Evolutionary conservation across 2,797 vertebrate species (phyloP), one percentile per base, ranked within the genome.

Genomic region (Chaetophractus vellerosus): DNA sequence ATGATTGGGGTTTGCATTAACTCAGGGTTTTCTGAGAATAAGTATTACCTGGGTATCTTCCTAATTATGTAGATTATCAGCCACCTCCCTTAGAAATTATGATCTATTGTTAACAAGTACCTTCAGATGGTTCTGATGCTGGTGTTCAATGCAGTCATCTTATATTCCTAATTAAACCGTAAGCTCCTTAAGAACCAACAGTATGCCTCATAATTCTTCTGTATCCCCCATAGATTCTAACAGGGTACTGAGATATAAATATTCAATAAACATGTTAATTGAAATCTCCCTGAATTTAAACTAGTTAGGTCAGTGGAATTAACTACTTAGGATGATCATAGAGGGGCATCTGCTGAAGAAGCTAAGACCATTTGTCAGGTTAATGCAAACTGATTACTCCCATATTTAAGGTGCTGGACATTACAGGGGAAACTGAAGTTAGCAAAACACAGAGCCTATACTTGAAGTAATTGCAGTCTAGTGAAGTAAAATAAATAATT

Each of bases 281-380:
- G 21, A 84, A 88, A 90, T 84, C 0, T 19, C n/a, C 68, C 18
- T 55, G 72, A 52, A 31, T 89, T 86, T 76, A 64, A 91, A 88
- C 84, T 36, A 69, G 31, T 59, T 28, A 57, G 33, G 50, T 64
- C 52, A 59, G n/a, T 88, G 59, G 45, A 45, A 74, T 16, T 88
- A 36, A 85, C 41, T 23, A 48, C 55, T 38, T 78, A 64, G 31
- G 23, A 68, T 69, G 8, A 72, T 45, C 45, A 16, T 45, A 41
- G 69, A 76, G 45, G 14, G 31, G 33, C 84, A 85, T 28, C 57
- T 48, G 50, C 36, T 64, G 16, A 55, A 69, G 66, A 88, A 61
- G 16, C 31, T 90, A 69, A 69, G 19, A 2, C 19, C 31, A 31
- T 8, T 69, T n/a, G 16, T 63, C 21, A 38, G 41, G 8, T 33